A percentile compares a stretch with the other conserved stretches of the same genome.
Conservation (phyloP, 2,888 invertebrate genomes). For the Drosophila quinaria region DNA sequence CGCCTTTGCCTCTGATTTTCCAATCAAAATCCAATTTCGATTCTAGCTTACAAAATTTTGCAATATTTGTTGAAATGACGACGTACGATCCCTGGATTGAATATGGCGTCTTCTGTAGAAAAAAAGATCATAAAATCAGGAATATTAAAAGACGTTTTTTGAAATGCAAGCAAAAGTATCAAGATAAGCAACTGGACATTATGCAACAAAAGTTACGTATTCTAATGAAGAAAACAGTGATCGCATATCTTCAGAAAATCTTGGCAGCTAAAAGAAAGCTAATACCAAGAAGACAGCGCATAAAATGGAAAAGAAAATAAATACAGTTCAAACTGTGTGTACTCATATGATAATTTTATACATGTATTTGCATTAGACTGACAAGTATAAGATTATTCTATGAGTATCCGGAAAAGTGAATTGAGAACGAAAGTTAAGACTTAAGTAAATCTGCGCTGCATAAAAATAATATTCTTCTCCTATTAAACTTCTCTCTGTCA, state of each 20-base stretch:
- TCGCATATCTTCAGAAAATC: constrained; percentile 30
- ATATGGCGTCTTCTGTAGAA: constrained; percentile 17
- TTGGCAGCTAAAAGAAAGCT: neutral
- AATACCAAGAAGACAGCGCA: neutral
- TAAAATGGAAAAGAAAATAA: neutral
- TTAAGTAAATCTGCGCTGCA: constrained; percentile 24
- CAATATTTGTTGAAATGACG: constrained; percentile 14
- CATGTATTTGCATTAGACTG: neutral
- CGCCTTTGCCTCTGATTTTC: constrained; percentile 48
- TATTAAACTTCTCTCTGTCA: neutral
- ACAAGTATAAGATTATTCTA: constrained; percentile 3
- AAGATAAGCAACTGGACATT: neutral
- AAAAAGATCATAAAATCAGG: neutral
- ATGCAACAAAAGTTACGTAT: constrained; percentile 4
- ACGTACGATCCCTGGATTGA: constrained; percentile 46
- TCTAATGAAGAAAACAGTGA: constrained; percentile 37
- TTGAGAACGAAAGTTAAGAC: constrained; percentile 9
- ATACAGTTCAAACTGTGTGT: neutral
- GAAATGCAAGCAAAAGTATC: neutral
- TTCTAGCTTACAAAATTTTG: constrained; percentile 18
- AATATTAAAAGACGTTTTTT: constrained; percentile 19
- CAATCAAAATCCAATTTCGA: constrained; percentile 52
- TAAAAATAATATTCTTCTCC: constrained; percentile 35
- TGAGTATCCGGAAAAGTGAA: neutral
- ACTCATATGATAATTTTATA: constrained; percentile 8